These are phyloP conservation scores for Trichogramma dendrolimi DNA, from an alignment of 2,888 invertebrate species.

Conservation along the genomic window DNA sequence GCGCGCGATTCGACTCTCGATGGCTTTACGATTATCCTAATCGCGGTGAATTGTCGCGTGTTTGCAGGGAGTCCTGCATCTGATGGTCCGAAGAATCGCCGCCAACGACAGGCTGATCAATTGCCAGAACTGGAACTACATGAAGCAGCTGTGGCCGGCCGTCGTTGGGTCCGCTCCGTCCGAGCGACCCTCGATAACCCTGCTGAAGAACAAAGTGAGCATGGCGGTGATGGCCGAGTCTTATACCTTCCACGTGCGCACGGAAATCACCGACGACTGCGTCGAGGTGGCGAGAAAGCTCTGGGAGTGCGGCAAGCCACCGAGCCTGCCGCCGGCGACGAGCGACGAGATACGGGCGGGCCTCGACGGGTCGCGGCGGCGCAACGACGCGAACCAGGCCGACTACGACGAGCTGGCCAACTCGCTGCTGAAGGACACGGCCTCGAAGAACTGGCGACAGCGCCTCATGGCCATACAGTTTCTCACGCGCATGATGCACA, in stretches of 20 bases:
- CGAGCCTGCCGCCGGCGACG: constrained; percentile 48
- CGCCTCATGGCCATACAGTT: constrained; percentile 71
- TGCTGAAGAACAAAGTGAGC: constrained; percentile 56
- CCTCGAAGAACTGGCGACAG: constrained; percentile 74
- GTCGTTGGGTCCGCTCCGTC: constrained; percentile 74
- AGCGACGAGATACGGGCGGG: constrained; percentile 49
- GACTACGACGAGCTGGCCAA: constrained; percentile 72
- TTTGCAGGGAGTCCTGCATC: constrained; percentile 68
- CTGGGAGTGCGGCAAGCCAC: constrained; percentile 46
- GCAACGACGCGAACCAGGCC: constrained; percentile 72
- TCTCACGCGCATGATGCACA: constrained; percentile 67
- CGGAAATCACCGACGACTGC: constrained; percentile 56
- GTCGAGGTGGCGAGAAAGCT: constrained; percentile 55
- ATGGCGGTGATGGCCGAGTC: constrained; percentile 60
- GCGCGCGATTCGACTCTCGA: background rate
- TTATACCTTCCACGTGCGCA: constrained; percentile 61
- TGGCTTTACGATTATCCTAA: background rate
- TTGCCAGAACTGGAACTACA: constrained; percentile 72
- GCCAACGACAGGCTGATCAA: constrained; percentile 63
- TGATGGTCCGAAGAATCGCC: constrained; percentile 62
- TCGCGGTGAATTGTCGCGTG: constrained; percentile 1
- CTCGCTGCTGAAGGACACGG: constrained; percentile 67
- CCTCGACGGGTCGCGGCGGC: constrained; percentile 42
- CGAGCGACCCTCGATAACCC: constrained; percentile 78
- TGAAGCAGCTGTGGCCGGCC: constrained; percentile 72